Evolutionary conservation across 2,888 invertebrate genomes (phyloP).

Genomic region (Alloscopus bannaensis): DNA sequence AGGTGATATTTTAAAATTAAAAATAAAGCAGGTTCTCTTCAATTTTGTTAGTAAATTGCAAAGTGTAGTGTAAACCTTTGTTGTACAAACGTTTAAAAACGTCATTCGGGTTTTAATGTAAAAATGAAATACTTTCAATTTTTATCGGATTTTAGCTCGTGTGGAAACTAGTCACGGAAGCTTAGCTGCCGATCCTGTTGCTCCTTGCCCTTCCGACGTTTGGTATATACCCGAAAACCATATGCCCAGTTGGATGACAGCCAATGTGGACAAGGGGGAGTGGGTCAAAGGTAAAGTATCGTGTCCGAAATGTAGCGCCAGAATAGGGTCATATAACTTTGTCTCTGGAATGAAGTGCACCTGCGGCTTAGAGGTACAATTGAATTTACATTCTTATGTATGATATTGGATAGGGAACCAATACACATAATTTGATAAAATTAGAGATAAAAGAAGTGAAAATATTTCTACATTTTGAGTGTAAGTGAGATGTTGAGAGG

Average conservation of each 20-base stretch:
- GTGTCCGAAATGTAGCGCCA: constrained; percentile 79
- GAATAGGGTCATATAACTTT: constrained; percentile 83
- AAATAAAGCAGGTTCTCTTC: no score
- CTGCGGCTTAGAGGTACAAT: constrained; percentile 77
- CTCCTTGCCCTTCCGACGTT: constrained; percentile 69
- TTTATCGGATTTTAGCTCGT: constrained; percentile 46
- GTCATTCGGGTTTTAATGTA: no score
- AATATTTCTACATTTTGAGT: no score
- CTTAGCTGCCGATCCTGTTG: background rate
- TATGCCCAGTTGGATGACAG: constrained; percentile 79
- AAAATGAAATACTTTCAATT: constrained; percentile 43
- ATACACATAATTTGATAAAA: no score
- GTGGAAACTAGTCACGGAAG: constrained; percentile 68
- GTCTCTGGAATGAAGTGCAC: constrained; percentile 81
- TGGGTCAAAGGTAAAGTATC: constrained; percentile 83
- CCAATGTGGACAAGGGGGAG: constrained; percentile 78
- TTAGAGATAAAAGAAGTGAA: no score
- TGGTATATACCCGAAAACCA: constrained; percentile 79
- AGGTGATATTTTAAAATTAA: no score
- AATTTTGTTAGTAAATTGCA: no score
- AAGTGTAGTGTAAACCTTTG: no score
- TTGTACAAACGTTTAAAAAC: no score
- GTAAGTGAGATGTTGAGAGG: no score
- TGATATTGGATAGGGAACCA: no score
- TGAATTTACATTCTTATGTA: no score